Conservation (phyloP, 1,140 invertebrate species). For the Drosophila mauritiana region DNA sequence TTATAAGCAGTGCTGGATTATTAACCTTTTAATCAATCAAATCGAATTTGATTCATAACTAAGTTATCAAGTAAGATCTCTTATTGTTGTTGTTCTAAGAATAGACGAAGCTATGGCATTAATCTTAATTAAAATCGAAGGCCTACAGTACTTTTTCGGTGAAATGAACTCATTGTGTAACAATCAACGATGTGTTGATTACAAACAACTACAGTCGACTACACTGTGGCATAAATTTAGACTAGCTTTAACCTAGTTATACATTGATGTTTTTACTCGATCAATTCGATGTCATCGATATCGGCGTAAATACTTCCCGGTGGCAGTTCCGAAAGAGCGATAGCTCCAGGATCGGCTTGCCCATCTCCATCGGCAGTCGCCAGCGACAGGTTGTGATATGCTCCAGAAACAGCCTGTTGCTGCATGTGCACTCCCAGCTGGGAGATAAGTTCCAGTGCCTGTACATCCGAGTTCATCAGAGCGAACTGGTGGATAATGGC, state of each 20-base stretch:
- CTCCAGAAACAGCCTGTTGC: slow-evolving; percentile 67
- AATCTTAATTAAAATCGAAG: no score
- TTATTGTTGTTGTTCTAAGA: neutral
- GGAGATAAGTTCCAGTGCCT: slow-evolving; percentile 76
- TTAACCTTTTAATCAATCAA: neutral
- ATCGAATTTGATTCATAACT: neutral
- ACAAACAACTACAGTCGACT: slow-evolving; percentile 5
- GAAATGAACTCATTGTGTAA: neutral
- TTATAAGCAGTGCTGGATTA: slow-evolving; percentile 1
- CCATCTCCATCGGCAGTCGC: slow-evolving; percentile 25
- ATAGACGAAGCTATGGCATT: no score
- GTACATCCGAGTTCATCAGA: slow-evolving; percentile 73
- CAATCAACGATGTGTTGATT: neutral
- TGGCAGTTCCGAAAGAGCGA: slow-evolving; percentile 33
- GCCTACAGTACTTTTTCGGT: neutral
- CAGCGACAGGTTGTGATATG: slow-evolving; percentile 61
- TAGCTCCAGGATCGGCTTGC: neutral
- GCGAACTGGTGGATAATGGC: slow-evolving; percentile 80
- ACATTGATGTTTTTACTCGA: slow-evolving; percentile 53
- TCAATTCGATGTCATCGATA: slow-evolving; percentile 79
- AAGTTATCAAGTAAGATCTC: neutral
- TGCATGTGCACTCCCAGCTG: slow-evolving; percentile 81
- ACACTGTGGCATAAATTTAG: slow-evolving; percentile 22
- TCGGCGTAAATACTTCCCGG: slow-evolving; percentile 73
- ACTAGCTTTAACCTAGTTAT: slow-evolving; percentile 20